Percentiles rank a stretch among this genome's conserved stretches.
Conservation (phyloP, 2,797 vertebrate species). For the Falco biarmicus region DNA sequence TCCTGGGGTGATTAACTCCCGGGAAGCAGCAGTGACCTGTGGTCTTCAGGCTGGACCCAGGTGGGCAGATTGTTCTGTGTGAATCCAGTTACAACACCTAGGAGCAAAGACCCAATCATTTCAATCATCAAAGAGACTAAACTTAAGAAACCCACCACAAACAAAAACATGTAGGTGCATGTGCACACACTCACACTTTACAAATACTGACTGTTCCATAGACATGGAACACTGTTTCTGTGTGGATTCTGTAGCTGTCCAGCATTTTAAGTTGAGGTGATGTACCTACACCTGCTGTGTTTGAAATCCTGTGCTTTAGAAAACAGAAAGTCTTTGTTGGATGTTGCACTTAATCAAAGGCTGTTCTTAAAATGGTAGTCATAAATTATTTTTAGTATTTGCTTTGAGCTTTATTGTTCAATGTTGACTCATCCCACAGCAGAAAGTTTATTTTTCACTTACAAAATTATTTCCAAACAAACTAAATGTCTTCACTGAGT, state of each 20-base stretch:
- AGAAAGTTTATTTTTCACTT: not conserved
- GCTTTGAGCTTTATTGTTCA: not conserved
- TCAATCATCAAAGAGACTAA: not conserved
- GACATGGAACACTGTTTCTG: not conserved
- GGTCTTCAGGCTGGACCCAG: not conserved
- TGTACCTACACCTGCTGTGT: not conserved
- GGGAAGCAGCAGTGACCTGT: not conserved
- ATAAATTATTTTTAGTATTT: not conserved
- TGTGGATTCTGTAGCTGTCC: not conserved
- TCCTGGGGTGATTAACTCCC: not conserved
- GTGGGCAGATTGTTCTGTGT: fast-evolving
- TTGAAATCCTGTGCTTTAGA: not conserved
- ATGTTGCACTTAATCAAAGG: not conserved
- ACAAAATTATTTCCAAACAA: not conserved
- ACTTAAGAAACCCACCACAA: not conserved
- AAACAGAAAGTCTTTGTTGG: not conserved
- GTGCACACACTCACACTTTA: not conserved
- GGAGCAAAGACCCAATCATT: not conserved
- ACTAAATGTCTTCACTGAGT: not conserved
- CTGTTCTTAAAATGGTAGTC: not conserved
- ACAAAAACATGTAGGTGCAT: not conserved
- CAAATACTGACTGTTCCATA: not conserved
- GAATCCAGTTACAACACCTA: not conserved
- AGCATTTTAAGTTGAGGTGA: not conserved
- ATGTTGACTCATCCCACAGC: not conserved